Base-by-base conservation (phyloP, 2,797 vertebrate genomes). In the Geotrypetes seraphini region DNA sequence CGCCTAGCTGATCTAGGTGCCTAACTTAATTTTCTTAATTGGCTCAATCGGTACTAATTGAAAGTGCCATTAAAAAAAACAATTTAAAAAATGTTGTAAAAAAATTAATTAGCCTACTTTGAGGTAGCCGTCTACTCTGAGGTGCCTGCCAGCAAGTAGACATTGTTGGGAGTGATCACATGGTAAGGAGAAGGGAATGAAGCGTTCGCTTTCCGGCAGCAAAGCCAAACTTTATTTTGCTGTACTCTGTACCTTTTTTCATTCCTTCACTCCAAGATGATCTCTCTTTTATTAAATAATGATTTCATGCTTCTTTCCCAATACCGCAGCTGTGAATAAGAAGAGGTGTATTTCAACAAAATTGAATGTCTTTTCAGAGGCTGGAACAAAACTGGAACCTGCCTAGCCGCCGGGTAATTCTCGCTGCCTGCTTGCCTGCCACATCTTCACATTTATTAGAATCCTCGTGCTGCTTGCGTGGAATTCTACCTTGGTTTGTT, bases 221-320 rank as follows among this genome's bases (percentile, higher is more conserved):
- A 24, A 1, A 4, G 2, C 5, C 20, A 18, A 12, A 48, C 29
- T 45, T 36, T 24, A n/a, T n/a, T n/a, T n/a, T n/a, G n/a, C n/a
- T n/a, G n/a, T n/a, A n/a, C 10, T 17, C 6, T 37, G 3, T 26
- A 26, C 11, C 7, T 3, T 4, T 28, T 45, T 9, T 16, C 32
- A 42, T 56, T 43, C 40, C 12, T 19, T 50, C 16, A 48, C 5
- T 12, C 12, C 36, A 43, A 6, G 11, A 47, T 52, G n/a, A 41
- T 10, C 11, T 28, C 16, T 13, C 17, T 10, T 36, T 3, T 15
- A 32, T 45, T 39, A 36, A 59, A 21, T 16, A 46, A 43, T 18
- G 3, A 38, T 45, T 53, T 53, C 4, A 40, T 37, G 19, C 3
- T 24, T 7, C 18, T 19, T 49, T 57, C 24, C 19, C 48, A 53